Conservation (phyloP, 2,797 vertebrate species). For the Cirrhinus mrigala region DNA sequence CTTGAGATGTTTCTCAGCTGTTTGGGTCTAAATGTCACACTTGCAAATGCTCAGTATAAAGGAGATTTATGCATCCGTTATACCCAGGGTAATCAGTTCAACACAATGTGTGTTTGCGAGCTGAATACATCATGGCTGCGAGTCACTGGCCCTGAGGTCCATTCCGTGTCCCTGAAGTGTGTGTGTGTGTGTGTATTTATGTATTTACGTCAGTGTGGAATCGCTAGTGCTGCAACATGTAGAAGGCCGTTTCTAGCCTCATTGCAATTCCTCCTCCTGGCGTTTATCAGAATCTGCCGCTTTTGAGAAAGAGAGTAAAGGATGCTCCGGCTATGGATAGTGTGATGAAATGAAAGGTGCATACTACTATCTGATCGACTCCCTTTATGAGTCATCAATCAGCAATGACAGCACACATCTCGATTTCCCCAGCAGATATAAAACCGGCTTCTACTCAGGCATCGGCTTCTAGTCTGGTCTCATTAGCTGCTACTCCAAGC, state of each 20-base stretch:
- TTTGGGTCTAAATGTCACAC: constrained; percentile 61
- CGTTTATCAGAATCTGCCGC: constrained; percentile 55
- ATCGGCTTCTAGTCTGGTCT: constrained; percentile 13
- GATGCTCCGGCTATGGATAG: constrained; percentile 60
- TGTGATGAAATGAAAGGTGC: constrained; percentile 52
- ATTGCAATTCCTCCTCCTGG: constrained; percentile 16
- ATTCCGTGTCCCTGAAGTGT: constrained; percentile 3
- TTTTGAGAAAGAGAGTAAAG: constrained; percentile 31
- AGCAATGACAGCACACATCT: constrained; percentile 53
- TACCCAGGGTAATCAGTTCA: constrained; percentile 58
- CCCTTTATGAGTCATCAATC: constrained; percentile 70
- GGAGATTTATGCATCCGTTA: constrained; percentile 56
- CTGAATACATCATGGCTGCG: constrained; percentile 24
- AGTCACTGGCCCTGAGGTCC: constrained; percentile 40
- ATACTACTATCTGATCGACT: constrained; percentile 56
- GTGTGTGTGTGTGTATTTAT: constrained; percentile 22
- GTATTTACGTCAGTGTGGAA: neutral
- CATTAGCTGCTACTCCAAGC: constrained; percentile 20
- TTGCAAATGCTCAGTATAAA: constrained; percentile 39
- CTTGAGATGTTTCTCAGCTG: constrained; percentile 48
- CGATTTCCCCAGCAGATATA: constrained; percentile 23
- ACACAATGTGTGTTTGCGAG: constrained; percentile 23
- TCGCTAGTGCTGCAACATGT: neutral
- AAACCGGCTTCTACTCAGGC: neutral
- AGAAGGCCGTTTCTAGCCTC: constrained; percentile 1